Conservation (phyloP, 1,140 invertebrate species). For the Schlechtendalia chinensis region DNA sequence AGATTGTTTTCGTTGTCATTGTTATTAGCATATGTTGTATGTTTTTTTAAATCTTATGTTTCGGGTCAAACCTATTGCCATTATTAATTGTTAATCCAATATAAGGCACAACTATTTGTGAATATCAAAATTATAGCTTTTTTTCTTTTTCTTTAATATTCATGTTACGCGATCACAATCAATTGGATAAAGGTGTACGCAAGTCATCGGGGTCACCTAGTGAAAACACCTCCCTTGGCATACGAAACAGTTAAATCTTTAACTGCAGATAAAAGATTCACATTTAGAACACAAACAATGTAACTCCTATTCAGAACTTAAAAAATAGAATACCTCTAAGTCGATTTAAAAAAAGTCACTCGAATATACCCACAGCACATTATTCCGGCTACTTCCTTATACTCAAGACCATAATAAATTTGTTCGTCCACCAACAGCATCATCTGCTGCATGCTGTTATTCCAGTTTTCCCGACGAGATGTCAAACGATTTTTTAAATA, state of each 20-base stretch:
- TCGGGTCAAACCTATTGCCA: too few relatives aligned
- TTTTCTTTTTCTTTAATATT: too few relatives aligned
- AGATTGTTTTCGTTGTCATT: too few relatives aligned
- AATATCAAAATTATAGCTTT: too few relatives aligned
- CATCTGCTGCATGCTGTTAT: constrained; percentile 20
- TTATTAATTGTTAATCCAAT: too few relatives aligned
- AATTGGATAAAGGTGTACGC: too few relatives aligned
- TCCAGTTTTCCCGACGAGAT: constrained; percentile 16
- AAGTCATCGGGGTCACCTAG: too few relatives aligned
- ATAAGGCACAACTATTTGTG: too few relatives aligned
- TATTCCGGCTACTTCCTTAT: constrained; percentile 13
- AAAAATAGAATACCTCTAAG: constrained; percentile 10
- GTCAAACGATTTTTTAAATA: constrained; percentile 12
- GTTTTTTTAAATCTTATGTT: too few relatives aligned
- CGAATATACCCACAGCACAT: not conserved
- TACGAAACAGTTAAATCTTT: constrained; percentile 33
- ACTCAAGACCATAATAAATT: constrained; percentile 6
- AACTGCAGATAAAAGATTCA: constrained; percentile 24
- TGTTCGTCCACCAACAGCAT: not conserved
- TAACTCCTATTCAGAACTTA: constrained; percentile 9
- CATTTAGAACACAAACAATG: constrained; percentile 27
- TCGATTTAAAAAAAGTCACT: not conserved
- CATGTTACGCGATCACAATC: too few relatives aligned
- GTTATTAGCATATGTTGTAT: too few relatives aligned
- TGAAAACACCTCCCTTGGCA: too few relatives aligned